Base-by-base conservation (phyloP, 2,888 invertebrate species). In the Kuschelorhynchus macadamiae region DNA sequence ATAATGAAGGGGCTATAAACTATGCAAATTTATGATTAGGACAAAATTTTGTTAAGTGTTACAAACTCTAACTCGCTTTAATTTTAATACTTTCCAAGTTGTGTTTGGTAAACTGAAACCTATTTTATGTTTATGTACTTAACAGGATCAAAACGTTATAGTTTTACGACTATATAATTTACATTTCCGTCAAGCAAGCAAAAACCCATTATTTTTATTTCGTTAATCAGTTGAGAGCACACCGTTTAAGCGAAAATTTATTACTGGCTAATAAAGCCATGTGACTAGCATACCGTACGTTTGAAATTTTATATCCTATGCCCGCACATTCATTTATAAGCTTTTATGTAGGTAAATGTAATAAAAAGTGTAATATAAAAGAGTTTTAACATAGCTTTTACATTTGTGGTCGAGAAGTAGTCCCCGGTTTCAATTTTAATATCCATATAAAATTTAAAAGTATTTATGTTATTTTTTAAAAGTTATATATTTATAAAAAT, bases 231-330 rank as follows among this genome's bases (percentile, higher is more conserved):
- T 56, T 64, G 49, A 64, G 55, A 30, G 50, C 16, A 33, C 64
- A 64, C 56, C 56, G 64, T 64, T 64, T 64, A 64, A 64, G 56
- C 64, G 56, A 64, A 49, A 56, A 64, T 64, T 64, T 64, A 64
- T 64, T 49, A 49, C 56, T 12, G 56, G 30, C 32, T 64, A 64
- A 64, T 64, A 64, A 56, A 64, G 64, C 64, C 64, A 64, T 64
- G 64, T 49, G 56, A 64, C 64, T 42, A 49, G 64, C 64, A 56
- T 64, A 64, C 49, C 56, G 47, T 64, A 57, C 50, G 41, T 64
- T 64, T 47, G 64, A 64, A 64, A 64, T 56, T 64, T 64, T 57
- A 64, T 64, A 55, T 64, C 49, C 47, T 21, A 36, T 33, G 47
- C 47, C 63, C 46, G 62, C 53, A 62, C 62, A 63, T 49, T 55